Evolutionary conservation across 2,113 vertebrate species (phyloP).

Genomic region (Dromaius novaehollandiae): DNA sequence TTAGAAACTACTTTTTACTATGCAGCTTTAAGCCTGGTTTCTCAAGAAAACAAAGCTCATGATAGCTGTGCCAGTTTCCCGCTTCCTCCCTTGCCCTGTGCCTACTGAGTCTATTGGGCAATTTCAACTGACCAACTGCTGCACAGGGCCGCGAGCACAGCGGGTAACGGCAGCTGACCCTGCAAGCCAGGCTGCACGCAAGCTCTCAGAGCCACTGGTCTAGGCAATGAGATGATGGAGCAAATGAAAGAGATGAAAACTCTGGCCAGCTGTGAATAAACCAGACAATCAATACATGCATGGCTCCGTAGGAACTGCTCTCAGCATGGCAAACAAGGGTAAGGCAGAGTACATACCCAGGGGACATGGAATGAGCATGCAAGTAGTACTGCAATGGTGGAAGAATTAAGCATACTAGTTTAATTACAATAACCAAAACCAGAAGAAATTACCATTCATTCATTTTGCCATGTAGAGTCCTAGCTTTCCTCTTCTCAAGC

Average conservation of each 20-base stretch:
- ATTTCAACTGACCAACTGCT: rapidly evolving
- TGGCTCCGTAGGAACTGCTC: background rate
- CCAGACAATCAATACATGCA: rapidly evolving
- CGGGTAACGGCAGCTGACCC: background rate
- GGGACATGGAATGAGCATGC: rapidly evolving
- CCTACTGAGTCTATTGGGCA: background rate
- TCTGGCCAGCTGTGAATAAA: background rate
- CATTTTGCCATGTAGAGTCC: background rate
- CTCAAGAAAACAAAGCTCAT: background rate
- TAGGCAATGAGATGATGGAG: background rate
- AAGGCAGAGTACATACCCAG: background rate
- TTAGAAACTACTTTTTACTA: background rate
- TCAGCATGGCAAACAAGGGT: background rate
- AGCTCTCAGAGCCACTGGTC: background rate
- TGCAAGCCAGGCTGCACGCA: background rate
- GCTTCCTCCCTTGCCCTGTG: rapidly evolving
- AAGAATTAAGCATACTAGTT: background rate
- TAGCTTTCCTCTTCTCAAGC: background rate
- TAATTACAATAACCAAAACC: background rate
- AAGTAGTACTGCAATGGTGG: background rate
- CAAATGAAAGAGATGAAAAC: background rate
- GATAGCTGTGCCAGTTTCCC: rapidly evolving
- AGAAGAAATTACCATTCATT: background rate
- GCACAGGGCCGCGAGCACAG: background rate
- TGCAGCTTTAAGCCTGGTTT: background rate